Evolutionary conservation across 2,113 vertebrate genomes (phyloP).

Genomic region (Otolemur garnettii): DNA sequence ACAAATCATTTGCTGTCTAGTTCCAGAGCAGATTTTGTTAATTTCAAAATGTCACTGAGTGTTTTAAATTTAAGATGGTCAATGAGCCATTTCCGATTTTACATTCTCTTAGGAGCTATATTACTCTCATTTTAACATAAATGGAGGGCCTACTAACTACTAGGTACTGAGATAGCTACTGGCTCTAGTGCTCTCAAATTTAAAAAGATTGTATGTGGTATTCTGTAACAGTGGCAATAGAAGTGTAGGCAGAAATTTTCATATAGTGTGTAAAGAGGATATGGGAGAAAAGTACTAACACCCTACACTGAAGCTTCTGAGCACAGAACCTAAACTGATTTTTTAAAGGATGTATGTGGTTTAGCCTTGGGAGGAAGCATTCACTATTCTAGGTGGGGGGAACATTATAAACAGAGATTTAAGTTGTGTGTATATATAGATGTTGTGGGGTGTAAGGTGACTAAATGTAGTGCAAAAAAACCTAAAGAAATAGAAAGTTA

Average conservation of each 20-base stretch:
- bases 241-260: not conserved
- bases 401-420: not conserved
- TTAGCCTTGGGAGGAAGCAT: not conserved
- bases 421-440: not conserved
- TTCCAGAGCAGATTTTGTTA: not conserved
- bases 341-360: not conserved
- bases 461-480: not conserved
- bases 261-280: not conserved
- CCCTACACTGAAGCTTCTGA: not conserved
- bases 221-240: not conserved
- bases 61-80: constrained; percentile 42
- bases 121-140: not conserved
- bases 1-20: not conserved
- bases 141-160: not conserved
- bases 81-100: not conserved
- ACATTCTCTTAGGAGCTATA: not conserved
- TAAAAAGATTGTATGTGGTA: not conserved
- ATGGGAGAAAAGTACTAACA: not conserved
- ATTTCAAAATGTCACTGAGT: constrained; percentile 26
- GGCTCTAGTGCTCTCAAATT: not conserved
- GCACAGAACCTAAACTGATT: not conserved
- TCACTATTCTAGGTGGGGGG: not conserved
- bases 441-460: not conserved
- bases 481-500: not conserved
- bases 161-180: not conserved